These are phyloP conservation scores for Motacilla tschutschensis DNA, from an alignment of 2,113 vertebrate species.

Conservation along the genomic window DNA sequence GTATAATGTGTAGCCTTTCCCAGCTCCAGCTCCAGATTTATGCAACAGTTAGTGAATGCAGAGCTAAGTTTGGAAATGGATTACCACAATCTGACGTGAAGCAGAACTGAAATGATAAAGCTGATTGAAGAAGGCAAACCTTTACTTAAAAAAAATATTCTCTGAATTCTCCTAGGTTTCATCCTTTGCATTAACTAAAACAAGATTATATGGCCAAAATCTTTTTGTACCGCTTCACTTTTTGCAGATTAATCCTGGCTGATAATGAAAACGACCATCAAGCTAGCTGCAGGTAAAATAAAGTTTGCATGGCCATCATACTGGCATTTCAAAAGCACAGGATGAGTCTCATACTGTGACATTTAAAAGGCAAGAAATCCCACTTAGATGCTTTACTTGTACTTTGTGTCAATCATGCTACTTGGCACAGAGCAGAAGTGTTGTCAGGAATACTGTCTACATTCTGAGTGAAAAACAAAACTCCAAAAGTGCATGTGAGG, in stretches of 20 bases:
- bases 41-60: not conserved
- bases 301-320: not conserved
- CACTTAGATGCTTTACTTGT: slow-evolving; percentile 7
- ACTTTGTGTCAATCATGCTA: not conserved
- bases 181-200: not conserved
- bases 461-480: slow-evolving; percentile 18
- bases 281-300: not conserved
- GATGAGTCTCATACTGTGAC: not conserved
- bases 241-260: not conserved
- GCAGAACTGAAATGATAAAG: slow-evolving; percentile 1
- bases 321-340: slow-evolving; percentile 3
- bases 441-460: slow-evolving; percentile 16
- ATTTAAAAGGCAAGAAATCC: slow-evolving; percentile 18
- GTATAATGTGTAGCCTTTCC: not conserved
- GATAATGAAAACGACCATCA: not conserved
- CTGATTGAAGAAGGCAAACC: not conserved
- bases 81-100: not conserved
- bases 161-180: not conserved
- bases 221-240: not conserved
- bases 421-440: not conserved
- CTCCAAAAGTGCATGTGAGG: slow-evolving; percentile 48
- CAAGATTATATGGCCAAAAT: not conserved
- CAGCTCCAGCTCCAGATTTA: not conserved
- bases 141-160: not conserved
- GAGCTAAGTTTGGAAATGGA: not conserved